These are phyloP conservation scores for Scrobipalpa costella DNA, from an alignment of 2,888 invertebrate genomes.

Conservation along the genomic window DNA sequence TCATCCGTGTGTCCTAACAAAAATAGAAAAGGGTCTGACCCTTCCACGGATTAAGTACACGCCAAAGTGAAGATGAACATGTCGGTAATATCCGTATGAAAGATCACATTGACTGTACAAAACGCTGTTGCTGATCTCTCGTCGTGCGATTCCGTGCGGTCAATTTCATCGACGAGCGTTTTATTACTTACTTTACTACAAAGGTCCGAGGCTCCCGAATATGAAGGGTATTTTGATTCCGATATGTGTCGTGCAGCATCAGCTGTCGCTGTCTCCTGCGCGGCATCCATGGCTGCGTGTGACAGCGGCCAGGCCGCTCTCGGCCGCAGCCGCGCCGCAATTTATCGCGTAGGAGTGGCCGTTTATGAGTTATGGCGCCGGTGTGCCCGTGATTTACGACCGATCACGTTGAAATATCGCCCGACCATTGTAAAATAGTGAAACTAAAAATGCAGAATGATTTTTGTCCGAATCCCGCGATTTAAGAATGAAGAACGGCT, in stretches of 20 bases:
- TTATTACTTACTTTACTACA: background rate
- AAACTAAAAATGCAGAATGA: constrained; percentile 26
- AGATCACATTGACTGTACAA: constrained; percentile 12
- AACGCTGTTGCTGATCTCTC: background rate
- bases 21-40: constrained; percentile 21
- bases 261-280: constrained; percentile 9
- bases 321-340: constrained; percentile 35
- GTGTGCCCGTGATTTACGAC: constrained; percentile 52
- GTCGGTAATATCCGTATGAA: constrained; percentile 18
- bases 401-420: constrained; percentile 26
- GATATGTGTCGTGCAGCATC: background rate
- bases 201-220: background rate
- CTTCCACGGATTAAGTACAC: constrained; percentile 17
- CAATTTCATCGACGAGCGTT: constrained; percentile 1
- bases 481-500: constrained; percentile 10
- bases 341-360: constrained; percentile 49
- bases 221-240: background rate
- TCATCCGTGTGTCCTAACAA: background rate
- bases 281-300: constrained; percentile 13
- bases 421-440: constrained; percentile 27
- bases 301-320: constrained; percentile 9
- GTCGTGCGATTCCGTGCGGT: background rate
- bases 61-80: constrained; percentile 15
- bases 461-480: constrained; percentile 2
- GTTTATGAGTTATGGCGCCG: constrained; percentile 48